Conservation (phyloP, 2,797 vertebrate species). For the Hapalemur alaotrensis region DNA sequence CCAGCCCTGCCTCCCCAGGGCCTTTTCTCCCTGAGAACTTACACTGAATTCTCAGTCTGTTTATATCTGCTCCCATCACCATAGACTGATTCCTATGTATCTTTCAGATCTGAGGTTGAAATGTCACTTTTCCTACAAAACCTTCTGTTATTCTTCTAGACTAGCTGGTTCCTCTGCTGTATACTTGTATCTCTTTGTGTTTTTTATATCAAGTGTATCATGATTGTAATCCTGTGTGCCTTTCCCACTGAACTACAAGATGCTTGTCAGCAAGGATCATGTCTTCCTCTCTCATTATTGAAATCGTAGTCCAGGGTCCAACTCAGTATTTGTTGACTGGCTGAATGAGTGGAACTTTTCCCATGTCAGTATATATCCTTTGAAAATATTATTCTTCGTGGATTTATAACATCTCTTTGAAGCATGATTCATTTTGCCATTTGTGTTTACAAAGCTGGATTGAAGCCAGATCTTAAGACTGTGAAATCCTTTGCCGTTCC, state of each 20-base stretch:
- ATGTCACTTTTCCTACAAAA: not conserved
- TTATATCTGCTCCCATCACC: not conserved
- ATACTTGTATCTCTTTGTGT: not conserved
- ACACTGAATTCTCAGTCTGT: not conserved
- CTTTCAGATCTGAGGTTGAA: not conserved
- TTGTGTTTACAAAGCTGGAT: not conserved
- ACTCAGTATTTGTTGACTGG: not conserved
- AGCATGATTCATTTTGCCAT: not conserved
- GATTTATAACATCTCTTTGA: not conserved
- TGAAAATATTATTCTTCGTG: not conserved
- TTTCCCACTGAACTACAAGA: not conserved
- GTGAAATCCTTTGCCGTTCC: not conserved
- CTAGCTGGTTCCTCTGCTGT: not conserved
- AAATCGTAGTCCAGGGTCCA: not conserved
- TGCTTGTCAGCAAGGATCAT: not conserved
- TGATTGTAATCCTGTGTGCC: not conserved
- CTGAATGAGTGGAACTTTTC: not conserved
- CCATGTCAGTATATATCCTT: not conserved
- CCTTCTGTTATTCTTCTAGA: not conserved
- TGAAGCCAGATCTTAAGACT: not conserved
- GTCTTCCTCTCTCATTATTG: not conserved
- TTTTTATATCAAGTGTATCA: not conserved
- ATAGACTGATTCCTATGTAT: not conserved
- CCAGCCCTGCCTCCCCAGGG: accelerated
- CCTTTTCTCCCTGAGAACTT: not conserved